Evolutionary conservation across 2,888 invertebrate genomes (phyloP).

Genomic region (Scaeva pyrastri): DNA sequence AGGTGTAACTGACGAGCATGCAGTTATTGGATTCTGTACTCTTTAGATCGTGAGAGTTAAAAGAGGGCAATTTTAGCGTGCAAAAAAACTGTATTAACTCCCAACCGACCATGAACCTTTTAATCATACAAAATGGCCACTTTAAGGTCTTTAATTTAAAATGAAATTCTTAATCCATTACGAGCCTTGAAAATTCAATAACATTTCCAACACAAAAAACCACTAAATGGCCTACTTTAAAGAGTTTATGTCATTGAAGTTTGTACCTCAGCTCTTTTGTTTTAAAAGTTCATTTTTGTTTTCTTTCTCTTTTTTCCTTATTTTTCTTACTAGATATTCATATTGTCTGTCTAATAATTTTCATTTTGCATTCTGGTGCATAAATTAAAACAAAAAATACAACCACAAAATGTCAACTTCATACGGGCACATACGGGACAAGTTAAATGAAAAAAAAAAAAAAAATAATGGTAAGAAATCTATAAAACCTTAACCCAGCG

Average conservation of each 20-base stretch:
- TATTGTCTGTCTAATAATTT: constrained; percentile 14
- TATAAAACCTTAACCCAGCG: constrained; percentile 23
- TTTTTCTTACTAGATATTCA: too few relatives aligned
- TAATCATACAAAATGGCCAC: not conserved
- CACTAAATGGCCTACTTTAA: not conserved
- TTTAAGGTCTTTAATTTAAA: not conserved
- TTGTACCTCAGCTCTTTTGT: constrained; percentile 32
- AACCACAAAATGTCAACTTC: constrained; percentile 56
- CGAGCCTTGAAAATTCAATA: not conserved
- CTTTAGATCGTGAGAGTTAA: constrained; percentile 40
- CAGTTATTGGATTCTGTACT: not conserved
- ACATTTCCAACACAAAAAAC: not conserved
- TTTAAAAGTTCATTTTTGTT: constrained; percentile 12
- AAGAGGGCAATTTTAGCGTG: too few relatives aligned
- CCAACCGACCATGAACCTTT: constrained; percentile 24
- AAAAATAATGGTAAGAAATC: not conserved
- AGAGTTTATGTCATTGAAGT: not conserved
- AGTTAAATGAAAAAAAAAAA: not conserved
- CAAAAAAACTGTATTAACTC: not conserved
- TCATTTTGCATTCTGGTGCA: constrained; percentile 25
- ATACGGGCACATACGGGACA: constrained; percentile 64
- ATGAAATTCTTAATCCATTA: not conserved
- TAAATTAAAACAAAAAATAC: constrained; percentile 51
- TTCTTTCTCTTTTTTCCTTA: not conserved
- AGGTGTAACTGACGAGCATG: constrained; percentile 55